Evolutionary conservation across 2,888 invertebrate species (phyloP).

Genomic region (Aleiodes testaceus): DNA sequence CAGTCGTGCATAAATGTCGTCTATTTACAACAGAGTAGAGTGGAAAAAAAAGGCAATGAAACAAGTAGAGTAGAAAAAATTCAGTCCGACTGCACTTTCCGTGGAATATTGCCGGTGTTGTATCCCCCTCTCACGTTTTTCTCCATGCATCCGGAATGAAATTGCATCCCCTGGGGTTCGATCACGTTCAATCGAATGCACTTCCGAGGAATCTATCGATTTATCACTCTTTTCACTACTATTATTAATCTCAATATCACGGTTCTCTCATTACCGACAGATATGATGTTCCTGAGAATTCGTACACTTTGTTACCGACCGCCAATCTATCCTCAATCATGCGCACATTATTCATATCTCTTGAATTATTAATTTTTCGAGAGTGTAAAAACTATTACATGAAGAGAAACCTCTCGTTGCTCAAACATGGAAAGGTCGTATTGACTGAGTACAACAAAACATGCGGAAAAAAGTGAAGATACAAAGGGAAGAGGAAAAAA

Average conservation of each 20-base stretch:
- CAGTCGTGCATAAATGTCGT: constrained; percentile 5
- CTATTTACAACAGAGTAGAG: background rate
- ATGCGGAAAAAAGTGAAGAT: background rate
- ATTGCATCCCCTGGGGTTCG: constrained; percentile 39
- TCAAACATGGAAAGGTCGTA: constrained; percentile 17
- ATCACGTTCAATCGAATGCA: constrained; percentile 39
- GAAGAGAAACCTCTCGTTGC: background rate
- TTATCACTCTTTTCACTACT: background rate
- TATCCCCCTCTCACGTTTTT: background rate
- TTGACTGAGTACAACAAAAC: constrained; percentile 25
- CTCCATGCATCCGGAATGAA: constrained; percentile 37
- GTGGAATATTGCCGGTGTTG: constrained; percentile 35
- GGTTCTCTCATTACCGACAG: constrained; percentile 36
- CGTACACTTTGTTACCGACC: constrained; percentile 39
- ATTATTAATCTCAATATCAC: background rate
- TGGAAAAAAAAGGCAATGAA: background rate
- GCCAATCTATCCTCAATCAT: constrained; percentile 31
- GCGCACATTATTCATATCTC: constrained; percentile 13
- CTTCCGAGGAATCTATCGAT: constrained; percentile 34
- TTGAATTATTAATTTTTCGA: background rate
- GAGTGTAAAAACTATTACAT: background rate
- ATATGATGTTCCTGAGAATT: constrained; percentile 31
- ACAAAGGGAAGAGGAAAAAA: constrained; percentile 15
- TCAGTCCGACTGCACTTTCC: constrained; percentile 16
- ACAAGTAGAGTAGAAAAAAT: background rate